phyloP scores from a whole-genome alignment of 2,888 invertebrate genomes.

The Rhagium mordax region DNA sequence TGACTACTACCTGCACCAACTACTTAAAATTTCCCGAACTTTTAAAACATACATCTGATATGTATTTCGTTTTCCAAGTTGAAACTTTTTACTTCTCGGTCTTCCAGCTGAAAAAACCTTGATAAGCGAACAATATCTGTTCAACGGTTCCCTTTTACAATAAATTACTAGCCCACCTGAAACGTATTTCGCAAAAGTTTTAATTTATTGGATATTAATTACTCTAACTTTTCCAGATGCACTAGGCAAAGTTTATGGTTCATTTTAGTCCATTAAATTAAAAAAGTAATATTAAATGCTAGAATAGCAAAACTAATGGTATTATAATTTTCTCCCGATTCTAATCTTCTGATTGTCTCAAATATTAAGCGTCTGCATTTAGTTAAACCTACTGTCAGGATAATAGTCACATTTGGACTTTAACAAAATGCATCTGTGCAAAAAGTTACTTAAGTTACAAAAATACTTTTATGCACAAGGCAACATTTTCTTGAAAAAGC shows the following conservation, averaged over 20 bases:
- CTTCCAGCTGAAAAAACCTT: slow-evolving; percentile 10
- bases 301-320: slow-evolving; percentile 5
- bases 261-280: neutral
- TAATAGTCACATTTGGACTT: too few species aligned
- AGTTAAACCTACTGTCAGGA: neutral
- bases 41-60: slow-evolving; percentile 49
- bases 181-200: slow-evolving; percentile 19
- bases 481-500: too few species aligned
- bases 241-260: slow-evolving; percentile 2
- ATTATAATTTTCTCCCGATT: slow-evolving; percentile 12
- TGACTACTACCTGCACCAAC: slow-evolving; percentile 33
- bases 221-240: slow-evolving; percentile 23
- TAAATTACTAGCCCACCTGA: slow-evolving; percentile 25
- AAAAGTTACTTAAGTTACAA: too few species aligned
- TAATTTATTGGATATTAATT: slow-evolving; percentile 33
- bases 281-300: slow-evolving; percentile 5
- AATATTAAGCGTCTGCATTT: neutral
- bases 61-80: slow-evolving; percentile 47
- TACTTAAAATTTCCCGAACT: slow-evolving; percentile 44
- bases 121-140: slow-evolving; percentile 31
- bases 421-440: too few species aligned
- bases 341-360: too few species aligned
- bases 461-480: too few species aligned
- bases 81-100: slow-evolving; percentile 43
- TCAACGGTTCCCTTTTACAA: slow-evolving; percentile 9